A percentile compares a stretch with the other conserved stretches of the same genome.
Conservation (phyloP, 2,797 vertebrate genomes). For the Melanogrammus aeglefinus region DNA sequence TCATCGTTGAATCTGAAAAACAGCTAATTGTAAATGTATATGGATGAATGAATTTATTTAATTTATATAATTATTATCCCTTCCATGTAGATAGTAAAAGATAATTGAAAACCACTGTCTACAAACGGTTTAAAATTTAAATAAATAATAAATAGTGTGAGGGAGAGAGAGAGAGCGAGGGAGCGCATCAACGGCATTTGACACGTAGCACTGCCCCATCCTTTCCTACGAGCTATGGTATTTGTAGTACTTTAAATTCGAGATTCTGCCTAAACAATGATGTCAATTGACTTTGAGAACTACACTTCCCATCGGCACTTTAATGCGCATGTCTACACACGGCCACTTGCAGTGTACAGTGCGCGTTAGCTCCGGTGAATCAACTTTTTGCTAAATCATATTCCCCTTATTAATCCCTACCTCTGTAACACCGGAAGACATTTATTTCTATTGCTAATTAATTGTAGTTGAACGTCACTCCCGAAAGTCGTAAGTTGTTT, state of each 20-base stretch:
- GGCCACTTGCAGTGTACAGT: neutral
- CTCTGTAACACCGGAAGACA: neutral
- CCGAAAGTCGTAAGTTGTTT: neutral
- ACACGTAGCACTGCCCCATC: neutral
- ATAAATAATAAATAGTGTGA: too few relatives aligned
- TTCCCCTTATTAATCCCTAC: neutral
- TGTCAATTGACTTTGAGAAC: neutral
- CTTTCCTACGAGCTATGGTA: neutral
- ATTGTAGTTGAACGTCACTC: neutral
- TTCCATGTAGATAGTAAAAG: too few relatives aligned
- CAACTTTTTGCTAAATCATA: neutral
- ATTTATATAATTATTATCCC: too few relatives aligned
- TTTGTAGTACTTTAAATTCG: neutral
- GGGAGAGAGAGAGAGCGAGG: neutral
- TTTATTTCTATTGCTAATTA: neutral
- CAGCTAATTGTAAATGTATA: too few relatives aligned
- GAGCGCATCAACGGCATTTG: neutral
- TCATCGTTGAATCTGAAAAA: too few relatives aligned
- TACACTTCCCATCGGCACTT: neutral
- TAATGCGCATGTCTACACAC: neutral
- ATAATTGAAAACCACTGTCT: too few relatives aligned
- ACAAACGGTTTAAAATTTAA: too few relatives aligned
- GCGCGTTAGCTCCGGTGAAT: neutral
- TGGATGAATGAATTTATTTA: too few relatives aligned
- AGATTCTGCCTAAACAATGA: neutral